These are phyloP conservation scores for Elysia crispata DNA, from an alignment of 2,888 invertebrate genomes.

Conservation along the genomic window DNA sequence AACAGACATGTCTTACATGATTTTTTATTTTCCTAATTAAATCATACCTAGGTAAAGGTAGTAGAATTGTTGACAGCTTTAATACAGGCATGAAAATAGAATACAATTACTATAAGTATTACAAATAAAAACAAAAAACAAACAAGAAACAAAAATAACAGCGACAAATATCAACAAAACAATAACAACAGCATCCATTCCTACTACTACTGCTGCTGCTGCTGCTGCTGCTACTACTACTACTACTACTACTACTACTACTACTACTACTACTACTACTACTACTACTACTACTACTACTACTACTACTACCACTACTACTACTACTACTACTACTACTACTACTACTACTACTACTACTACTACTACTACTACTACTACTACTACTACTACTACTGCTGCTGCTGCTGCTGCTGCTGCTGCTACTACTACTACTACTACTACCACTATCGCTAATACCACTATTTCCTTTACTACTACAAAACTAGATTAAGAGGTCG, in stretches of 20 bases:
- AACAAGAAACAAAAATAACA: not conserved
- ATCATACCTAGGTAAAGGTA: too few relatives aligned
- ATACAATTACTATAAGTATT: not conserved
- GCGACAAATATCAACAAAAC: not conserved
- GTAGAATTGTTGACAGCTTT: too few relatives aligned
- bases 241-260: conserved; percentile 15
- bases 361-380: conserved; percentile 41
- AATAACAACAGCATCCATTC: not conserved
- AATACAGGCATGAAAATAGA: not conserved
- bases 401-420: too few relatives aligned
- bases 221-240: conserved; percentile 1
- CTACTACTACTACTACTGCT: conserved; percentile 23
- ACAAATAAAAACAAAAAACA: not conserved
- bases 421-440: conserved; percentile 15
- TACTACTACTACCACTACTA: conserved; percentile 23
- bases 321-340: conserved; percentile 20
- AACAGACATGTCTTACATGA: too few relatives aligned
- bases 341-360: conserved; percentile 36
- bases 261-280: conserved; percentile 49
- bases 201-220: not conserved
- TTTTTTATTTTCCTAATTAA: too few relatives aligned
- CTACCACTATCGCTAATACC: too few relatives aligned
- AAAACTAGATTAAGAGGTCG: too few relatives aligned
- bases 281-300: conserved; percentile 48
- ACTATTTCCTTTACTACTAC: too few relatives aligned